Evolutionary conservation across 1,140 invertebrate genomes (phyloP).

Genomic region (Rhyzopertha dominica): DNA sequence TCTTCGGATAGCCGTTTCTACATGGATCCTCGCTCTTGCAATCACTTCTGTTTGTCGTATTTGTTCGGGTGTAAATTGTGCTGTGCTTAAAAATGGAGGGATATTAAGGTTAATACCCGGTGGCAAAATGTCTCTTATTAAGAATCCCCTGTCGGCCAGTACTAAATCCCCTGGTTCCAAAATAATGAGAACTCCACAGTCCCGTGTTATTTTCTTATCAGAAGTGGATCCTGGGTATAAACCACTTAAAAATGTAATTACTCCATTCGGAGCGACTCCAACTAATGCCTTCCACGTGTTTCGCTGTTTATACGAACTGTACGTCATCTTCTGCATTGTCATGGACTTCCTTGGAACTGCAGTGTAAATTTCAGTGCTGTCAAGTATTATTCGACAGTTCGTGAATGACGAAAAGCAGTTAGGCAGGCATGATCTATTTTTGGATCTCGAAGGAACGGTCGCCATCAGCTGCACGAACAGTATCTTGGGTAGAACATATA

Average conservation of each 20-base stretch:
- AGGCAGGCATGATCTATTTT: conserved; percentile 24
- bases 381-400: conserved; percentile 26
- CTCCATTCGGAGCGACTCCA: conserved; percentile 27
- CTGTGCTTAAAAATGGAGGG: conserved; percentile 16
- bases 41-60: conserved; percentile 8
- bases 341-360: conserved; percentile 13
- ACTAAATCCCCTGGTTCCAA: conserved; percentile 16
- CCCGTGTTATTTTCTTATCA: conserved; percentile 14
- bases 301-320: conserved; percentile 12
- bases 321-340: conserved; percentile 16
- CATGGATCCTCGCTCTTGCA: conserved; percentile 12
- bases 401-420: conserved; percentile 20
- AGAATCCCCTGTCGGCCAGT: conserved; percentile 17
- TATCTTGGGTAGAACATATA: conserved; percentile 24
- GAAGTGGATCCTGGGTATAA: conserved; percentile 16
- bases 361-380: conserved; percentile 21
- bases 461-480: conserved; percentile 25
- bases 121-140: conserved; percentile 15
- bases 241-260: conserved; percentile 17
- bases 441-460: conserved; percentile 21
- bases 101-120: conserved; percentile 11
- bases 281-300: conserved; percentile 16
- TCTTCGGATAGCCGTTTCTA: conserved; percentile 9
- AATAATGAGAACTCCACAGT: conserved; percentile 10
- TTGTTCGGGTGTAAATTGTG: conserved; percentile 20